These are phyloP conservation scores for Polyommatus icarus DNA, from an alignment of 2,888 invertebrate species.

Conservation along the genomic window DNA sequence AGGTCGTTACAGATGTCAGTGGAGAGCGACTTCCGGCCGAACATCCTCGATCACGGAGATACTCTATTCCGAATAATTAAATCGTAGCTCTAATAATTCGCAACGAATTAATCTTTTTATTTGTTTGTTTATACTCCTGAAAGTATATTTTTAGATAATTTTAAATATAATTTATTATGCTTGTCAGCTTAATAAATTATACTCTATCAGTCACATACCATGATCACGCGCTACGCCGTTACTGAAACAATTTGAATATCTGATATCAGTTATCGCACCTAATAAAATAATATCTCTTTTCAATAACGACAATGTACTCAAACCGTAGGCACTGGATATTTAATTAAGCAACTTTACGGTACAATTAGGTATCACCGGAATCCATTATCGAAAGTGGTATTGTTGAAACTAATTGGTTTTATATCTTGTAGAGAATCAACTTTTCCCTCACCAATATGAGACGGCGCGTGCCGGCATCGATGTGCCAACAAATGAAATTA, in stretches of 20 bases:
- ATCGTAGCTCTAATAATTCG: constrained; percentile 36
- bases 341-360: not conserved
- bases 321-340: not conserved
- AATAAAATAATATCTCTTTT: not conserved
- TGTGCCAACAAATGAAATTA: constrained; percentile 77
- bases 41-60: constrained; percentile 39
- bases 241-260: no score
- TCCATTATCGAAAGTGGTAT: constrained; percentile 36
- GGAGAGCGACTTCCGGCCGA: constrained; percentile 35
- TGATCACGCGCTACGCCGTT: not conserved
- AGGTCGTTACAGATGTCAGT: constrained; percentile 36
- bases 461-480: constrained; percentile 63
- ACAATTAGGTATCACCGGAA: not conserved
- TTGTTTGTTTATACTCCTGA: not conserved
- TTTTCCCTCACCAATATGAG: constrained; percentile 57
- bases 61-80: constrained; percentile 40
- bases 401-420: constrained; percentile 56
- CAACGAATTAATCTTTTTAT: constrained; percentile 16
- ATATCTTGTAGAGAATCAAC: constrained; percentile 64
- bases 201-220: not conserved
- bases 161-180: not conserved
- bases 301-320: not conserved
- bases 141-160: not conserved
- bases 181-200: not conserved
- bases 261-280: not conserved